Conservation (phyloP, 2,113 vertebrate species). For the Naja naja region DNA sequence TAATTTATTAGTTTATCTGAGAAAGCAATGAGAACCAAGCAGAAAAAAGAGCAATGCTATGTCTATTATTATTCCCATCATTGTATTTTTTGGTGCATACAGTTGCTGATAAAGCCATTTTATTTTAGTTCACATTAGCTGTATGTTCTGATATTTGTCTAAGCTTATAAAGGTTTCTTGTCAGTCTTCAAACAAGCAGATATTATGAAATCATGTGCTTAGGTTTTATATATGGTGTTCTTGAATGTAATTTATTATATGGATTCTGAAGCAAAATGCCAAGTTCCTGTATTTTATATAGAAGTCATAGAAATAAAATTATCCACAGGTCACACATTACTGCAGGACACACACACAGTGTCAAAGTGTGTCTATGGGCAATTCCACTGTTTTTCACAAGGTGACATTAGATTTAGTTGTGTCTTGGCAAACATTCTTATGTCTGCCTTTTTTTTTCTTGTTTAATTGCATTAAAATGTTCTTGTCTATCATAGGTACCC, state of each 20-base stretch:
- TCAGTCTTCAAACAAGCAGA: neutral
- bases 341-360: neutral
- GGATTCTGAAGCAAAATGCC: neutral
- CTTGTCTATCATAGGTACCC: neutral
- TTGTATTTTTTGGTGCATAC: neutral
- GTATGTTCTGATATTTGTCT: neutral
- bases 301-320: neutral
- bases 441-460: neutral
- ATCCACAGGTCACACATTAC: neutral
- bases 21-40: neutral
- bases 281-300: neutral
- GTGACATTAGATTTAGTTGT: neutral
- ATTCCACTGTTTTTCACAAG: neutral
- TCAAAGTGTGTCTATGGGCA: neutral
- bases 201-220: neutral
- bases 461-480: neutral
- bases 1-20: neutral
- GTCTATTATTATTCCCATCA: neutral
- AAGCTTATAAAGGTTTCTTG: conserved; percentile 5
- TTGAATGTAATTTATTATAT: conserved; percentile 9
- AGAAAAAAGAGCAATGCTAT: neutral
- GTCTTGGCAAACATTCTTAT: neutral
- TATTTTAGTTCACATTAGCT: neutral
- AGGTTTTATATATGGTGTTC: neutral
- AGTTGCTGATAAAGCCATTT: neutral